A percentile compares a stretch with the other conserved stretches of the same genome.
phyloP scores from a whole-genome alignment of 1,140 invertebrate species.

The Micrasema minimum region DNA sequence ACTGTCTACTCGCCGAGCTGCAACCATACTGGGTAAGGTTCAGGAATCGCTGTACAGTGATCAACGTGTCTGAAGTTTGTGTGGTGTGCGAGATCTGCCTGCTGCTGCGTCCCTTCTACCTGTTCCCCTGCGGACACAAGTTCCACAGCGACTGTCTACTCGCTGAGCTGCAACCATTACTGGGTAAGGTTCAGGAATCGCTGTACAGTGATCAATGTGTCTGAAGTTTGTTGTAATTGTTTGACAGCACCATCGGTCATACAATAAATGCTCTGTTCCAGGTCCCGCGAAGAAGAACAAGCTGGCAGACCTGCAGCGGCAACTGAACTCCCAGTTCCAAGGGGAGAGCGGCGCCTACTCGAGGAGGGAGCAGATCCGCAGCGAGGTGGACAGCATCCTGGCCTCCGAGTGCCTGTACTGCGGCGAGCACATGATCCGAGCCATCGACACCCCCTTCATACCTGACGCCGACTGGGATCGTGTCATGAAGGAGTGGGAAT shows the following conservation, averaged over 20 bases:
- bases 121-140: constrained; percentile 94
- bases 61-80: constrained; percentile 83
- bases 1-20: constrained; percentile 89
- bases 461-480: constrained; percentile 83
- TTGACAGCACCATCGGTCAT: no score
- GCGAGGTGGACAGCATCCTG: constrained; percentile 89
- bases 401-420: constrained; percentile 94
- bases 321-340: constrained; percentile 68
- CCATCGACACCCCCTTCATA: constrained; percentile 88
- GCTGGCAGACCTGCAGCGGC: constrained; percentile 72
- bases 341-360: constrained; percentile 68
- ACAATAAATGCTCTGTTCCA: no score
- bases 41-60: constrained; percentile 80
- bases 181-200: constrained; percentile 83
- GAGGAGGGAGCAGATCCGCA: constrained; percentile 76
- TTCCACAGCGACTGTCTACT: constrained; percentile 96
- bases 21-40: no score
- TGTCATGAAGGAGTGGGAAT: constrained; percentile 87
- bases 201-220: constrained; percentile 78
- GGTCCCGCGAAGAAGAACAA: constrained; percentile 71
- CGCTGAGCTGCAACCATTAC: constrained; percentile 77
- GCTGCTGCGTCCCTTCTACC: constrained; percentile 87
- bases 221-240: constrained; percentile 89
- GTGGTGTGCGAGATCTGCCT: constrained; percentile 83
- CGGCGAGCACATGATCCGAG: constrained; percentile 91